Conservation (phyloP, 2,113 vertebrate genomes). For the Hippocampus abdominalis region DNA sequence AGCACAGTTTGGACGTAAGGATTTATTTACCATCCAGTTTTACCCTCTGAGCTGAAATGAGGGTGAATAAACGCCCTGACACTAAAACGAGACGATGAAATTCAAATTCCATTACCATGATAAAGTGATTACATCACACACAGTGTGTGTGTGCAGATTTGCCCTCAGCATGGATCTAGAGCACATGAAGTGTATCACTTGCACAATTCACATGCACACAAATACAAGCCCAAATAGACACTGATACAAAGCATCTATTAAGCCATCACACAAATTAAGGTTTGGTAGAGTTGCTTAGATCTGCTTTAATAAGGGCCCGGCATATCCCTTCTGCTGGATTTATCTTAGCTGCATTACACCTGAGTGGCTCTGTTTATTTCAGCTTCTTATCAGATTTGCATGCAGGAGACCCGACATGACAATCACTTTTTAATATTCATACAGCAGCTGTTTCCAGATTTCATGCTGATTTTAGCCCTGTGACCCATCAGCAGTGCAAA, state of each 20-base stretch:
- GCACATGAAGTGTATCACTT: conserved; percentile 31
- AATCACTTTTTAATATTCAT: conserved; percentile 58
- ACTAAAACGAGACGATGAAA: conserved; percentile 56
- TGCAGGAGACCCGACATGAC: conserved; percentile 40
- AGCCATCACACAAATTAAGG: conserved; percentile 56
- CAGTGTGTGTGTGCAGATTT: conserved; percentile 35
- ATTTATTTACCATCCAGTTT: conserved; percentile 51
- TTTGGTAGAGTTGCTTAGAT: conserved; percentile 55
- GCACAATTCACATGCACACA: conserved; percentile 29
- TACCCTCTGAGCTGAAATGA: conserved; percentile 37
- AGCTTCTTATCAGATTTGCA: conserved; percentile 64
- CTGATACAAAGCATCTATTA: conserved; percentile 51
- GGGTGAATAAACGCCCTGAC: conserved; percentile 35
- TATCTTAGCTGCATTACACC: conserved; percentile 62
- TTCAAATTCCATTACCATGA: conserved; percentile 58
- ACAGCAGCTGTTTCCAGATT: conserved; percentile 41
- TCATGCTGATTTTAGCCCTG: conserved; percentile 37
- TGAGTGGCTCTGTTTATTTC: conserved; percentile 71
- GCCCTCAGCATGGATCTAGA: conserved; percentile 30
- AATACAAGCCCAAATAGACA: conserved; percentile 40
- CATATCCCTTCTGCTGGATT: conserved; percentile 45
- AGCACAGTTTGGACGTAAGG: conserved; percentile 33
- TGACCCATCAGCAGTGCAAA: conserved; percentile 37
- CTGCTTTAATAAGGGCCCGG: conserved; percentile 52
- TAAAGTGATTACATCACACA: conserved; percentile 61